These are phyloP conservation scores for Asarcornis scutulata DNA, from an alignment of 2,113 vertebrate species.

Conservation along the genomic window DNA sequence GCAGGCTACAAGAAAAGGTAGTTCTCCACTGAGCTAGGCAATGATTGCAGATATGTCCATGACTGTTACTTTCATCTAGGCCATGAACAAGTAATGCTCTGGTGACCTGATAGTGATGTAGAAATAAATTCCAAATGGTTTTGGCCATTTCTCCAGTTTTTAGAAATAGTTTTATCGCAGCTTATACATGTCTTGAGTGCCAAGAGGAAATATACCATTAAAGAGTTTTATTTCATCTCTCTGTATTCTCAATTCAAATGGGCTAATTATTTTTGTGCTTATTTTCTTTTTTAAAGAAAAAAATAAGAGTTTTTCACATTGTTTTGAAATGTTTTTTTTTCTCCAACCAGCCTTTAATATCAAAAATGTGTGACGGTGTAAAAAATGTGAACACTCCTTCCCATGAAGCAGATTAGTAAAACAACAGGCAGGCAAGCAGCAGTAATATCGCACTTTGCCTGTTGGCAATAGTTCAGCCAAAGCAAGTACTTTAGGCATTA, in stretches of 20 bases:
- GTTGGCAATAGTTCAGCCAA: constrained; percentile 26
- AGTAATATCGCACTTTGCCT: constrained; percentile 8
- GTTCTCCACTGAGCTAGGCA: neutral
- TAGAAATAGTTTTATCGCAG: neutral
- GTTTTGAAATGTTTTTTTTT: neutral
- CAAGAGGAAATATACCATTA: neutral
- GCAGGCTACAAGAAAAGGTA: neutral
- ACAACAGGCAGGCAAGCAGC: neutral
- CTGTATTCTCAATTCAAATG: neutral
- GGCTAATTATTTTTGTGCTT: neutral
- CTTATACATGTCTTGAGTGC: neutral
- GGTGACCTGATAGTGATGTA: neutral
- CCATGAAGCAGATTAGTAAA: neutral
- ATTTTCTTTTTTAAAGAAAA: neutral
- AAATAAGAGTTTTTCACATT: neutral
- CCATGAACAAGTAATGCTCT: neutral
- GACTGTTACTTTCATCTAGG: neutral
- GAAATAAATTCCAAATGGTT: neutral
- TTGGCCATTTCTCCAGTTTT: neutral
- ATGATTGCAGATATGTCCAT: neutral
- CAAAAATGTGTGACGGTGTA: neutral
- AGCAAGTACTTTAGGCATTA: constrained; percentile 42
- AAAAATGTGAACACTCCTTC: neutral
- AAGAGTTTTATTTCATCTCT: neutral
- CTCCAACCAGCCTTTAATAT: neutral